A percentile compares a stretch with the other conserved stretches of the same genome.
Evolutionary conservation across 2,888 invertebrate genomes (phyloP).

Genomic region (Caenorhabditis becei): DNA sequence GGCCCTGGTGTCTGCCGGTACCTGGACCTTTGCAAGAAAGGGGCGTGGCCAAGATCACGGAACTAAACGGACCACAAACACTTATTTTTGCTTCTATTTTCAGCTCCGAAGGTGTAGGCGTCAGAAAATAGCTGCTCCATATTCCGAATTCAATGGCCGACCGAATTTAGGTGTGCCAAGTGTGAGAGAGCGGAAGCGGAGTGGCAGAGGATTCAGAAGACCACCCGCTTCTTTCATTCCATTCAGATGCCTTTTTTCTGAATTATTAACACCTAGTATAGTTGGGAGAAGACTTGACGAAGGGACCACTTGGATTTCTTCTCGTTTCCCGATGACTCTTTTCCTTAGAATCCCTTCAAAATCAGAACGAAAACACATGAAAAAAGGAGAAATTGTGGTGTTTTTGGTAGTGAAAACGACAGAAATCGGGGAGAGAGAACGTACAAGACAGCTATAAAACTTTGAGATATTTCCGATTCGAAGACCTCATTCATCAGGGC

Average conservation of each 20-base stretch:
- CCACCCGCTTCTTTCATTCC: not conserved
- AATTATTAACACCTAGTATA: not conserved
- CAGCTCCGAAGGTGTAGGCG: not conserved
- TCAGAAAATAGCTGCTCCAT: not conserved
- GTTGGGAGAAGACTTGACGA: not conserved
- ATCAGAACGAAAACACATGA: no score
- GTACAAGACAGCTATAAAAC: no score
- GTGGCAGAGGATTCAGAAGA: not conserved
- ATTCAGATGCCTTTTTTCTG: not conserved
- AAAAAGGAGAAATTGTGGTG: no score
- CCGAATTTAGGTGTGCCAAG: not conserved
- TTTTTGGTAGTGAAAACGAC: no score
- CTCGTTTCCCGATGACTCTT: no score
- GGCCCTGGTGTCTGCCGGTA: constrained; percentile 8
- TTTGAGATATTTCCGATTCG: no score
- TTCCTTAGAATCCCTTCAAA: no score
- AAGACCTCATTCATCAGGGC: no score
- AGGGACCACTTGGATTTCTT: no score
- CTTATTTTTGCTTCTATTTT: not conserved
- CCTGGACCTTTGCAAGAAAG: no score
- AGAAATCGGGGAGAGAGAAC: no score
- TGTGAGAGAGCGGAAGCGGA: not conserved
- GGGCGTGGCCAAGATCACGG: not conserved
- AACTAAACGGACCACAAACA: constrained; percentile 6
- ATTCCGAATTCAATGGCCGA: not conserved